A percentile compares a stretch with the other conserved stretches of the same genome.
Conservation (phyloP, 2,113 vertebrate species). For the Sceloporus tristichus region DNA sequence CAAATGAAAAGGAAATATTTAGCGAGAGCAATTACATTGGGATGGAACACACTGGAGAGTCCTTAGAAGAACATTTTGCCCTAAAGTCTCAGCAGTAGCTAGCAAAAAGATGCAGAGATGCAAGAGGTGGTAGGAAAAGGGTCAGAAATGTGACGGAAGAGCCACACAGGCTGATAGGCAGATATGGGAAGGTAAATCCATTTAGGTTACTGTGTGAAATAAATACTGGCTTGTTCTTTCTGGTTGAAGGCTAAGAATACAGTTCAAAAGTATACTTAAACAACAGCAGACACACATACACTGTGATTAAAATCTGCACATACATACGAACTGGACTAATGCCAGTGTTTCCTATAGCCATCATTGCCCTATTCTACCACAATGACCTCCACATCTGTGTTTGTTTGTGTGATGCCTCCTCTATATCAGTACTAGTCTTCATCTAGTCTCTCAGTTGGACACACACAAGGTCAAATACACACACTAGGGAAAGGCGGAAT, state of each 20-base stretch:
- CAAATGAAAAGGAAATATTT: slow-evolving; percentile 36
- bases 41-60: slow-evolving; percentile 24
- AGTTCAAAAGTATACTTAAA: not conserved
- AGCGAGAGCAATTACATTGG: slow-evolving; percentile 18
- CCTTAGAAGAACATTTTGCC: slow-evolving; percentile 41
- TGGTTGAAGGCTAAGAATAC: too few species aligned
- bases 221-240: too few species aligned
- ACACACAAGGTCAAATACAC: not conserved
- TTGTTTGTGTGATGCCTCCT: not conserved
- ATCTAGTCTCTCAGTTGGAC: not conserved
- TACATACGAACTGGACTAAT: too few species aligned
- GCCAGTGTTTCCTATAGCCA: too few species aligned
- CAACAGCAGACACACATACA: too few species aligned
- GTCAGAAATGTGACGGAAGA: slow-evolving; percentile 19
- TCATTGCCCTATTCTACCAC: not conserved
- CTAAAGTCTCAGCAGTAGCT: not conserved
- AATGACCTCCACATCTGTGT: not conserved
- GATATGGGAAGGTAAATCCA: not conserved
- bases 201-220: not conserved
- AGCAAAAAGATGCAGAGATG: not conserved
- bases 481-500: not conserved
- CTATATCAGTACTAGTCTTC: not conserved
- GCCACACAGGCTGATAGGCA: not conserved
- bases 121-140: slow-evolving; percentile 41
- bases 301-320: too few species aligned